Conservation (phyloP, 2,888 invertebrate species). For the Ethmia dodecea region DNA sequence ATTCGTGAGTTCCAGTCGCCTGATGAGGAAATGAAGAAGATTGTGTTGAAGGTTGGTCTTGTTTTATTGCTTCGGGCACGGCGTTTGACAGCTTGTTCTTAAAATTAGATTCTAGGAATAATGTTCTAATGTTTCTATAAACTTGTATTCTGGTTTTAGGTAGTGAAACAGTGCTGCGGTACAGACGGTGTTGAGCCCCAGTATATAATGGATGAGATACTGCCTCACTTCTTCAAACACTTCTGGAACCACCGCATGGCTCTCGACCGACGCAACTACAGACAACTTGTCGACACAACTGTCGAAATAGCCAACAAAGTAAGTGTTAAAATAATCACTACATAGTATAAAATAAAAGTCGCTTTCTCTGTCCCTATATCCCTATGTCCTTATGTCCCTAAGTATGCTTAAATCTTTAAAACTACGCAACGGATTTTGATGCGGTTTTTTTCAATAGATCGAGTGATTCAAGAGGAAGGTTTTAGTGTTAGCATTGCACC, state of each 20-base stretch:
- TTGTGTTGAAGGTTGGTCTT: conserved; percentile 91
- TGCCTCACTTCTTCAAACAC: conserved; percentile 98
- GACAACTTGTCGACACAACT: conserved; percentile 98
- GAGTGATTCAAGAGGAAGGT: no score
- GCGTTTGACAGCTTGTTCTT: no score
- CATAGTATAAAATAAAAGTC: no score
- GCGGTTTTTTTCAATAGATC: no score
- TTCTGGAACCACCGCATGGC: conserved; percentile 99
- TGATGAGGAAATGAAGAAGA: conserved; percentile 99
- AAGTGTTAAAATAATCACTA: no score
- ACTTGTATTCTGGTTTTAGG: conserved; percentile 62
- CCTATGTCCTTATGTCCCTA: no score
- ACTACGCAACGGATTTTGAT: no score
- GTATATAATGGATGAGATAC: conserved; percentile 99
- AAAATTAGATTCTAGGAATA: no score
- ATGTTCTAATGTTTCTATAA: not conserved
- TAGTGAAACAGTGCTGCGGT: conserved; percentile 99
- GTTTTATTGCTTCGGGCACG: no score
- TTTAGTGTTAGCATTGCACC: no score
- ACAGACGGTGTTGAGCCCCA: conserved; percentile 99
- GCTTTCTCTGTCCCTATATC: no score
- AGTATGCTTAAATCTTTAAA: no score
- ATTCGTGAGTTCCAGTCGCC: conserved; percentile 99
- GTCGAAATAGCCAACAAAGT: conserved; percentile 99
- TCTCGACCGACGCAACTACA: conserved; percentile 96